Evolutionary conservation across 2,797 vertebrate genomes (phyloP).

Genomic region (Pseudochirops corinnae): DNA sequence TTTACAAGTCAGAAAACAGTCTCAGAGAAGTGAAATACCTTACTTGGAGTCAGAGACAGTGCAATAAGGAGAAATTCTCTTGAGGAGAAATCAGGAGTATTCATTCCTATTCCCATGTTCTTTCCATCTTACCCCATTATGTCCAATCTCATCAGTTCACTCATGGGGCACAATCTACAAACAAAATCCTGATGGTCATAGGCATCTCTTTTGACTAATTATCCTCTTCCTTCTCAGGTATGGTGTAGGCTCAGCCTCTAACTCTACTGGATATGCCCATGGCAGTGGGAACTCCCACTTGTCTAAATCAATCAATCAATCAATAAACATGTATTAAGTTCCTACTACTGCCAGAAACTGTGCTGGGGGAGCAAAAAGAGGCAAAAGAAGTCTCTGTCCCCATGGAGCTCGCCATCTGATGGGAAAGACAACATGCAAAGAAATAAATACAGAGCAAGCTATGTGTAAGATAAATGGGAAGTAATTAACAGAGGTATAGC

Average conservation of each 20-base stretch:
- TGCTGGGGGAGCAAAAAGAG: background rate
- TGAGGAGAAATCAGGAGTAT: background rate
- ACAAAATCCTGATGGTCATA: background rate
- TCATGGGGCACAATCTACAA: background rate
- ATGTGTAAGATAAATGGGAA: background rate
- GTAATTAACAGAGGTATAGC: background rate
- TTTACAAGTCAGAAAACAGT: background rate
- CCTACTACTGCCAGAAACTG: background rate
- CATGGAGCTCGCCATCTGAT: background rate
- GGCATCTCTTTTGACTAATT: slow-evolving; percentile 15
- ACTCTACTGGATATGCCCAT: slow-evolving; percentile 3
- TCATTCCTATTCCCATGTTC: background rate
- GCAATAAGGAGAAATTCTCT: background rate
- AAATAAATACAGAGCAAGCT: background rate
- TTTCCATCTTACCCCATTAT: background rate
- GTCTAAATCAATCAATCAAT: slow-evolving; percentile 16
- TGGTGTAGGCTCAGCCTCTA: background rate
- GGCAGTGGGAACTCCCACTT: slow-evolving; percentile 27
- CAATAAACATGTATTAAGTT: background rate
- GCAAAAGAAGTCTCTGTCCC: slow-evolving; percentile 15
- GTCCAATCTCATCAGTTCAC: background rate
- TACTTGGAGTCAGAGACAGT: background rate
- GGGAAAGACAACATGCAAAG: background rate
- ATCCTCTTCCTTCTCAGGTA: background rate
- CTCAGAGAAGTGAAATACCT: background rate